phyloP scores from a whole-genome alignment of 2,888 invertebrate species.

The Watsonalla cultraria region DNA sequence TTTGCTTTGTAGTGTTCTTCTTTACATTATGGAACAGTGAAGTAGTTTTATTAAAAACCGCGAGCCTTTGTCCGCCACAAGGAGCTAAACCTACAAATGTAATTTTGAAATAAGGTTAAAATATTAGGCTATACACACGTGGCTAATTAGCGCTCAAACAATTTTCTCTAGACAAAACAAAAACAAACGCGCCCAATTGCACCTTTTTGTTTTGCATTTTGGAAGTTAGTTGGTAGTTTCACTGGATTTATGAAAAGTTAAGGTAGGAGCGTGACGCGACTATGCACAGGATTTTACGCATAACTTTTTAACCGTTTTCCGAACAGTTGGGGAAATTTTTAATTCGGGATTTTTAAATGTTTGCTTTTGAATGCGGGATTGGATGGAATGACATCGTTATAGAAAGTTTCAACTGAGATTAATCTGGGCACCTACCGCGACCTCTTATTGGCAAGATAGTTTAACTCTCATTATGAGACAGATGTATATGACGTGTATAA shows the following conservation, averaged over 20 bases:
- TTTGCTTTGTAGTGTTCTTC: neutral
- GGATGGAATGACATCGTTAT: too few species aligned
- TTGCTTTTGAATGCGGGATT: neutral
- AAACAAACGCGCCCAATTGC: slow-evolving; percentile 23
- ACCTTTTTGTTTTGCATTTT: slow-evolving; percentile 32
- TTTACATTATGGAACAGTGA: neutral
- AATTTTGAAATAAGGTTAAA: neutral
- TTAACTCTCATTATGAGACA: too few species aligned
- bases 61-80: neutral
- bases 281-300: slow-evolving; percentile 8
- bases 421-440: too few species aligned
- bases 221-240: slow-evolving; percentile 28
- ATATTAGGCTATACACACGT: slow-evolving; percentile 6
- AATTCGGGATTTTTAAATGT: slow-evolving; percentile 3
- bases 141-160: slow-evolving; percentile 16
- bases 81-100: slow-evolving; percentile 1
- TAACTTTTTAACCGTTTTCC: slow-evolving; percentile 4
- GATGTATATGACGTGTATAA: too few species aligned
- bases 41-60: neutral
- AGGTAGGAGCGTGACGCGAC: slow-evolving; percentile 2
- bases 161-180: slow-evolving; percentile 20
- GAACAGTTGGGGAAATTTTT: slow-evolving; percentile 5
- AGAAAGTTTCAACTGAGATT: too few species aligned
- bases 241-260: neutral
- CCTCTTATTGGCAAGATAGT: too few species aligned